Conservation (phyloP, 2,888 invertebrate species). For the Ennomos erosarius region DNA sequence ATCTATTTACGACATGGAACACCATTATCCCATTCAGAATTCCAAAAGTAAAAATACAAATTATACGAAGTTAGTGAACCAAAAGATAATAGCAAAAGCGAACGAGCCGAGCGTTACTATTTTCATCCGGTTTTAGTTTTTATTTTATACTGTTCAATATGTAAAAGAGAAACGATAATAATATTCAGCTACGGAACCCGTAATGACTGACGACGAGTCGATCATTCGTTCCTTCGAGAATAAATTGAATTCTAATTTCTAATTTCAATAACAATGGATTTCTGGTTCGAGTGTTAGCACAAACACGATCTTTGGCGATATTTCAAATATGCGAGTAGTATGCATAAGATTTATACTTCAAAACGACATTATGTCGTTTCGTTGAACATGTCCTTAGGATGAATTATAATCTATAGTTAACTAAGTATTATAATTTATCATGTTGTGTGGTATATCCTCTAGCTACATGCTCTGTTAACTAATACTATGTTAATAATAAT, state of each 20-base stretch:
- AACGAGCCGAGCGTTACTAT: conserved; percentile 5
- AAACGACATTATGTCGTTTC: no score
- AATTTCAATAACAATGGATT: conserved; percentile 70
- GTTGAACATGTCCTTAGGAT: no score
- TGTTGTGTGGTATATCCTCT: no score
- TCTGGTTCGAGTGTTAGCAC: conserved; percentile 55
- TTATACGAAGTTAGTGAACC: conserved; percentile 1
- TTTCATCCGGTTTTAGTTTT: conserved; percentile 14
- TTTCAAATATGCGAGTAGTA: conserved; percentile 50
- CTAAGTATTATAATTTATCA: no score
- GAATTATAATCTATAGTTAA: no score
- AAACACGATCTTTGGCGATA: conserved; percentile 49
- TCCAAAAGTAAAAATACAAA: background rate
- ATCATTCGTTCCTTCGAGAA: conserved; percentile 60
- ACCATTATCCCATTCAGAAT: no score
- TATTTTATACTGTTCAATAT: conserved; percentile 36
- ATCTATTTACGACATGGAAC: no score
- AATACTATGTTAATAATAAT: no score
- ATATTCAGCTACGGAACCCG: conserved; percentile 38
- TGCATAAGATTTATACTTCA: no score
- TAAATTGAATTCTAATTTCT: conserved; percentile 76
- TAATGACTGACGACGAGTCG: conserved; percentile 61
- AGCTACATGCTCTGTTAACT: no score
- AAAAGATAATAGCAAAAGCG: conserved; percentile 11
- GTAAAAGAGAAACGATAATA: conserved; percentile 48